Percentiles rank a stretch among this genome's conserved stretches.
Evolutionary conservation across 2,888 invertebrate genomes (phyloP).

Genomic region (Phytoseiulus persimilis): DNA sequence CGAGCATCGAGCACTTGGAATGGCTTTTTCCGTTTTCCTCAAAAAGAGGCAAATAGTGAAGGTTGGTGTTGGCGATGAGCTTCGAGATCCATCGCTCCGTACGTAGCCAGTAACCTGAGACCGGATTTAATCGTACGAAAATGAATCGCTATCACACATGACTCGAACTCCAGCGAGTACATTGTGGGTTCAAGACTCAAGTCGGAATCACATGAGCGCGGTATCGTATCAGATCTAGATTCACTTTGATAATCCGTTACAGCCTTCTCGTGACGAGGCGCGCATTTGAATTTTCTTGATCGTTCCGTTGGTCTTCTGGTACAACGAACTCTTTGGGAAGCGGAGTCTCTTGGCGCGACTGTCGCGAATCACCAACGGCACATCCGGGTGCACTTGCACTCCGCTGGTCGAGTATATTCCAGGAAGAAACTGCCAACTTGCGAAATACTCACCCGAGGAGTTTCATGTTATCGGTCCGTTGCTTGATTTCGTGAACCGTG

Average conservation of each 20-base stretch:
- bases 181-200: no score
- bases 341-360: not conserved
- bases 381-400: not conserved
- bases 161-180: no score
- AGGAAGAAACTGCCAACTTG: not conserved
- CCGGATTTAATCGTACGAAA: not conserved
- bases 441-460: not conserved
- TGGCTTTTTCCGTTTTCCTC: slow-evolving; percentile 36
- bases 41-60: slow-evolving; percentile 8
- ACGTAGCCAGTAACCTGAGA: not conserved
- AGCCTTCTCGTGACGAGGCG: not conserved
- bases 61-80: not conserved
- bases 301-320: not conserved
- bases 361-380: not conserved
- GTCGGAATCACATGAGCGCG: not conserved
- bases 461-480: not conserved
- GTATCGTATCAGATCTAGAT: not conserved
- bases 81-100: not conserved
- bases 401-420: not conserved
- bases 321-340: not conserved
- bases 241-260: not conserved
- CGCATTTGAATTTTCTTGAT: not conserved
- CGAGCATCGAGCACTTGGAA: not conserved
- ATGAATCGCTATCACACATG: not conserved
- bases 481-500: not conserved